Conservation (phyloP, 2,888 invertebrate species). For the Mimachlamys varia region DNA sequence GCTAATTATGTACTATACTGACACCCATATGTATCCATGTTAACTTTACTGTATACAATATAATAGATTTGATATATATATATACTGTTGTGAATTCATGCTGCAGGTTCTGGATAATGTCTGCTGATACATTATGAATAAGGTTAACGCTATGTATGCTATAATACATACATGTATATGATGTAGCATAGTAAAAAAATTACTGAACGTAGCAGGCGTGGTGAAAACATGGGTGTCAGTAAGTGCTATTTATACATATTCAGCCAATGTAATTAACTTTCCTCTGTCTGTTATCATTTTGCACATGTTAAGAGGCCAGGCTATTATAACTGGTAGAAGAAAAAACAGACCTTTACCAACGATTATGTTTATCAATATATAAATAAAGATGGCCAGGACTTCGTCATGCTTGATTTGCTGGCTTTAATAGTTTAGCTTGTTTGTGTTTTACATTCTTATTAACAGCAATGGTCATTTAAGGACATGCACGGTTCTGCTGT, state of each 20-base stretch:
- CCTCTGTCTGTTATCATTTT: constrained; percentile 19
- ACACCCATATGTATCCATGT: too few relatives aligned
- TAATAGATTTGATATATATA: background rate
- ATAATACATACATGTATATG: too few relatives aligned
- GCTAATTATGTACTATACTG: too few relatives aligned
- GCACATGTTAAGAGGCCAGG: constrained; percentile 9
- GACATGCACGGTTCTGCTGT: too few relatives aligned
- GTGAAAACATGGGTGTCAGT: background rate
- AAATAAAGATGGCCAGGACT: background rate
- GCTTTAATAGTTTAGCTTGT: too few relatives aligned
- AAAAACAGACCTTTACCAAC: background rate
- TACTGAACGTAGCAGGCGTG: constrained; percentile 8
- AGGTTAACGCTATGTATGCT: constrained; percentile 30
- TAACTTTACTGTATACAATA: background rate
- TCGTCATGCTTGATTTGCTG: too few relatives aligned
- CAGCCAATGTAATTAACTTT: constrained; percentile 16
- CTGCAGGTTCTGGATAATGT: background rate
- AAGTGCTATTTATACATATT: constrained; percentile 1
- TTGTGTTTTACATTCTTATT: too few relatives aligned
- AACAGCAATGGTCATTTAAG: too few relatives aligned
- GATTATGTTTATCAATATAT: background rate
- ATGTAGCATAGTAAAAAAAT: constrained; percentile 8
- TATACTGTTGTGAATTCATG: background rate
- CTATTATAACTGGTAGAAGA: background rate
- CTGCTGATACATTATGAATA: background rate